phyloP scores from a whole-genome alignment of 2,113 vertebrate species.

The Ardeotis arabs region DNA sequence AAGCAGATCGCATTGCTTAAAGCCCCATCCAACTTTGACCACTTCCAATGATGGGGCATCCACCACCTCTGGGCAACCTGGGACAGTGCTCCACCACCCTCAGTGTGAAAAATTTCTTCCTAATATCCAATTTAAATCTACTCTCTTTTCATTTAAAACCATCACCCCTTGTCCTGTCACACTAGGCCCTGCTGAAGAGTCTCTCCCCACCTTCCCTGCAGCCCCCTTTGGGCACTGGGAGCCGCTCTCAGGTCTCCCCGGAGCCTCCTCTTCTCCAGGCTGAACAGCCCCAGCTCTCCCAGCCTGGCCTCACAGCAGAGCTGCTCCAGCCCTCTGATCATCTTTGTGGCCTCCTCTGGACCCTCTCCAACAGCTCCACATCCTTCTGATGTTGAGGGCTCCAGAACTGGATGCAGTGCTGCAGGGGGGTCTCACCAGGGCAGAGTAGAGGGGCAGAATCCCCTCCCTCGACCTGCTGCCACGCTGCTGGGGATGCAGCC shows the following conservation, averaged over 20 bases:
- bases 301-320: neutral
- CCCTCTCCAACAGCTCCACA: neutral
- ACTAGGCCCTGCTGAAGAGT: neutral
- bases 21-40: rapidly evolving
- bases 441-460: no score
- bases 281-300: no score
- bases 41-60: neutral
- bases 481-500: no score
- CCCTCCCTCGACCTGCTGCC: no score
- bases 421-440: neutral
- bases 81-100: neutral
- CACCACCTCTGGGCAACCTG: neutral
- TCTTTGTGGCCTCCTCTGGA: neutral
- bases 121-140: neutral
- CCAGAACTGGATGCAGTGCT: neutral
- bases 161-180: neutral
- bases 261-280: no score
- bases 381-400: no score
- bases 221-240: no score
- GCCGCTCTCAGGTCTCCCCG: no score
- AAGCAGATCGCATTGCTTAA: neutral
- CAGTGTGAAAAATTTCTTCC: neutral
- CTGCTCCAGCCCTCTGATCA: neutral
- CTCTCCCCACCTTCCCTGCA: neutral
- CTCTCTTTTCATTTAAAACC: neutral